Conservation (phyloP, 2,797 vertebrate genomes). For the Phrynocephalus forsythii region DNA sequence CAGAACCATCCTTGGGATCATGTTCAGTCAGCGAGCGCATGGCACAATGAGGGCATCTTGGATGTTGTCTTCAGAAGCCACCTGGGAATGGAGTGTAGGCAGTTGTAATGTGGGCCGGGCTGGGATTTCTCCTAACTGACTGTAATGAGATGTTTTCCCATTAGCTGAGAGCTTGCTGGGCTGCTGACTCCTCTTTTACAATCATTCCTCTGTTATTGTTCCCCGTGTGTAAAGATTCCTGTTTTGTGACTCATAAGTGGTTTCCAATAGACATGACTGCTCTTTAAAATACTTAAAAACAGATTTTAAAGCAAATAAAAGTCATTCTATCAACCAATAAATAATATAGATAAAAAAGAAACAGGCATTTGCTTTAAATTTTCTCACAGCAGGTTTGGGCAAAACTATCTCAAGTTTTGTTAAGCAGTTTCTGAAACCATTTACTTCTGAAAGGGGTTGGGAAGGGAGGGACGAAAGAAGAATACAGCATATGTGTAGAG, state of each 20-base stretch:
- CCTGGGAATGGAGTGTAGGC: conserved; percentile 43
- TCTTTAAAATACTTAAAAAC: conserved; percentile 18
- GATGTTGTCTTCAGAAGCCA: conserved; percentile 40
- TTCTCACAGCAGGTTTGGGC: conserved; percentile 25
- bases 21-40: background rate
- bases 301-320: conserved; percentile 50
- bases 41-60: conserved; percentile 50
- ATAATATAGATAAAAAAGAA: conserved; percentile 33
- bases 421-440: background rate
- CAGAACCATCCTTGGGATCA: fast-evolving
- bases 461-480: background rate
- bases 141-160: conserved; percentile 49
- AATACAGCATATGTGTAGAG: conserved; percentile 27
- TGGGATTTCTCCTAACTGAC: conserved; percentile 46
- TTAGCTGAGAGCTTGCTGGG: background rate
- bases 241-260: conserved; percentile 40
- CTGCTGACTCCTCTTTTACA: background rate
- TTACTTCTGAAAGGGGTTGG: background rate
- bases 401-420: conserved; percentile 33
- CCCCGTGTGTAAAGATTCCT: background rate
- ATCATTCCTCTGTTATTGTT: background rate
- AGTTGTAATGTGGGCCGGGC: conserved; percentile 5
- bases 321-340: conserved; percentile 39
- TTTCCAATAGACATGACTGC: conserved; percentile 36
- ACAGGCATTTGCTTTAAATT: conserved; percentile 32